Base-by-base conservation (phyloP, 2,888 invertebrate species). In the Dynastes hyllus region DNA sequence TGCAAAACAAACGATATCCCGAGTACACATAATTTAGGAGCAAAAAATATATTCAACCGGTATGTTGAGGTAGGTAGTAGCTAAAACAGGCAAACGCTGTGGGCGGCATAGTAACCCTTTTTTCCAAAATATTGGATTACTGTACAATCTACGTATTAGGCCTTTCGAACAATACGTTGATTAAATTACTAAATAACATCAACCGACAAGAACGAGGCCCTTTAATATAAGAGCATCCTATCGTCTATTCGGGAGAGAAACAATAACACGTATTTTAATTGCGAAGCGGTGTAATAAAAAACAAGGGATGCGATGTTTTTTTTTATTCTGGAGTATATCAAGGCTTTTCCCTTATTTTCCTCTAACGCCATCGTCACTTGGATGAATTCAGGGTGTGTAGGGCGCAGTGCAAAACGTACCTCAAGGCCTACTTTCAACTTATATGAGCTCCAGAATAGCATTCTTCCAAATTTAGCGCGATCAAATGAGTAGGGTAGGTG, bases 391-490 rank as follows among this genome's bases (percentile, higher is more conserved):
- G 32, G 53, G 67, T 67, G 37, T 66, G 22, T 8, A 11, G 0
- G 45, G 8, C 45, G 27, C 27, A 27, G 77, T 77, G 58, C 50
- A 66, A 22, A 67, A 67, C 50, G 66, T 76, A 53, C 67, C 77
- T 77, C 40, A 29, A 77, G 77, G 67, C 69, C 77, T 77, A 77
- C 55, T 77, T 77, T 51, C 63, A 76, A 76, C 50, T 63, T 50
- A 50, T 55, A 9, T 77, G 27, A 16, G 53, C 55, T 77, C 67
- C 53, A 51, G 32, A 32, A 51, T n/a, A 66, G 67, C 29, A 67
- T 32, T 67, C 67, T 66, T 66, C 67, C 61, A 29, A 50, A 67
- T 40, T 66, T 76, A 66, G 32, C 16, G 53, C 13, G 29, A 55
- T 55, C 16, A 9, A 27, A 9, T 13, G 63, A 51, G 67, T 45